These are phyloP conservation scores for Sterrhoptilus dennistouni DNA, from an alignment of 2,113 vertebrate species.

Conservation along the genomic window DNA sequence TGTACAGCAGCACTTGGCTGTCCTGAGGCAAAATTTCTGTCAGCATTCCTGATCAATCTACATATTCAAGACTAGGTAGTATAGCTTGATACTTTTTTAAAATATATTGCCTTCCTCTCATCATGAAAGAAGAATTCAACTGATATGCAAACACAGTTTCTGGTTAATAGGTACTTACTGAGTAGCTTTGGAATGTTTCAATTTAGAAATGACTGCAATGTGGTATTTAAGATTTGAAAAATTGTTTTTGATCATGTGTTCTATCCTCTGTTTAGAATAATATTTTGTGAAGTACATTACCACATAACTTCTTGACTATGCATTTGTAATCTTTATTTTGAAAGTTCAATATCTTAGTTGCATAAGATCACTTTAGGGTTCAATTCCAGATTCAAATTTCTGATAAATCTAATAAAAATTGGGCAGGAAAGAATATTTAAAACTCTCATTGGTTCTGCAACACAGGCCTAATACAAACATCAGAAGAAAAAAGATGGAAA, in stretches of 20 bases:
- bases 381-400: conserved; percentile 19
- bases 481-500: background rate
- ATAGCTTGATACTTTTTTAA: background rate
- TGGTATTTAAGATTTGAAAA: conserved; percentile 47
- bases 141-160: background rate
- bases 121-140: background rate
- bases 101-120: background rate
- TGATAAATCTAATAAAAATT: conserved; percentile 63
- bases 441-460: conserved; percentile 40
- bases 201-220: conserved; percentile 7
- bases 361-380: conserved; percentile 26
- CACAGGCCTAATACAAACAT: background rate
- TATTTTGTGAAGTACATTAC: background rate
- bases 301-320: background rate
- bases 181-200: background rate
- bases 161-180: background rate
- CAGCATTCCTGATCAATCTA: background rate
- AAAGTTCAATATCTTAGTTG: conserved; percentile 10
- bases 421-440: conserved; percentile 47
- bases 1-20: background rate
- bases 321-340: conserved; percentile 42
- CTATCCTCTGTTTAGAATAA: background rate
- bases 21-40: background rate
- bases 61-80: background rate
- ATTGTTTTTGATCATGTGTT: background rate